phyloP scores from a whole-genome alignment of 1,140 invertebrate species.

The Platyscapa corneri region DNA sequence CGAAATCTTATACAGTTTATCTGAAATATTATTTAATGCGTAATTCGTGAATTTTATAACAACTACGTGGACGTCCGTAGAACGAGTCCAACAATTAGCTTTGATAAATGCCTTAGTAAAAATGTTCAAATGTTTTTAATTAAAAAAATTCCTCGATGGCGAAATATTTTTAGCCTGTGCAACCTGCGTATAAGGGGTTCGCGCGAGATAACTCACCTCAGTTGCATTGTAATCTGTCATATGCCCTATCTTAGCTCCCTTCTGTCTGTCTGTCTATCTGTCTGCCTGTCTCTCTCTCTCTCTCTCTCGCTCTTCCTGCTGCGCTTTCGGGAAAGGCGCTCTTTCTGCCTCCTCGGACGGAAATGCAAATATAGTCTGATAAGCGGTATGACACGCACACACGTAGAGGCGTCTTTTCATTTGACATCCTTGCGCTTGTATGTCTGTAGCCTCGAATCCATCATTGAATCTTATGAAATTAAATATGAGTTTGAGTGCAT shows the following conservation, averaged over 20 bases:
- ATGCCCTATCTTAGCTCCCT: background rate
- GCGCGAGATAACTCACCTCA: background rate
- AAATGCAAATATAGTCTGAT: slow-evolving; percentile 32
- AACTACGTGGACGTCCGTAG: too few species aligned
- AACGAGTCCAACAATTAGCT: too few species aligned
- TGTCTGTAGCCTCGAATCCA: background rate
- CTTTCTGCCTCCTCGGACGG: slow-evolving; percentile 4
- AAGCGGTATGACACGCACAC: slow-evolving; percentile 18
- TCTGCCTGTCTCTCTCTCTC: background rate
- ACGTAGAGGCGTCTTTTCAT: slow-evolving; percentile 12
- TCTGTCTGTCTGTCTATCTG: background rate
- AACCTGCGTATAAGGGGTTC: background rate
- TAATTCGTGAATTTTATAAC: too few species aligned
- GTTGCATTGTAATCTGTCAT: slow-evolving; percentile 19
- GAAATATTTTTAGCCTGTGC: background rate
- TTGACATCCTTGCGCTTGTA: background rate
- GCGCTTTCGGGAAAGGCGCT: slow-evolving; percentile 12
- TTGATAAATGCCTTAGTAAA: too few species aligned
- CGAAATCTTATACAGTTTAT: background rate
- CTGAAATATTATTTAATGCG: too few species aligned
- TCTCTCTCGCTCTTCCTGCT: background rate
- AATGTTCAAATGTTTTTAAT: too few species aligned
- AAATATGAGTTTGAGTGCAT: background rate
- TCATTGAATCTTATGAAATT: background rate
- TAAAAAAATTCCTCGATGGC: too few species aligned